Evolutionary conservation across 2,797 vertebrate genomes (phyloP).

Genomic region (Trematomus bernacchii): DNA sequence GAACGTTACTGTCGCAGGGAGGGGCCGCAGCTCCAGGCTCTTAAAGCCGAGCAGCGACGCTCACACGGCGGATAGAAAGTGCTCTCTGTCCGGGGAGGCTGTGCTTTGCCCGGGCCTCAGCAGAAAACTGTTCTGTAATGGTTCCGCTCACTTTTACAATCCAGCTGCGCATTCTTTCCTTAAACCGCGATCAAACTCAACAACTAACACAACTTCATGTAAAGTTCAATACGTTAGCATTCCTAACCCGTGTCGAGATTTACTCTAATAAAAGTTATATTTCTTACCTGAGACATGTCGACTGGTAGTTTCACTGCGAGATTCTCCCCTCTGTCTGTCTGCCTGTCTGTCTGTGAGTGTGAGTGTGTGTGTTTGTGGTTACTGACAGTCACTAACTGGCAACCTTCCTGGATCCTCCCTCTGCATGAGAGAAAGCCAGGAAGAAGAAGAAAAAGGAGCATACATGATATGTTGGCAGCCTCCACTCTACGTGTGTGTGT

Average conservation of each 20-base stretch:
- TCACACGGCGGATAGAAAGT: too few species aligned
- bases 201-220: neutral
- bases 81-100: too few species aligned
- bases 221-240: neutral
- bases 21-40: too few species aligned
- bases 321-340: conserved; percentile 66
- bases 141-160: neutral
- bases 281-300: conserved; percentile 82
- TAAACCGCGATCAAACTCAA: neutral
- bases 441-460: conserved; percentile 40
- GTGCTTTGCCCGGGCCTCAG: too few species aligned
- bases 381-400: conserved; percentile 59
- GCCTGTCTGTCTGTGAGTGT: conserved; percentile 39
- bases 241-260: neutral
- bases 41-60: too few species aligned
- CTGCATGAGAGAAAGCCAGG: conserved; percentile 30
- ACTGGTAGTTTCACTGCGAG: conserved; percentile 38
- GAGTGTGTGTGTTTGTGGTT: too few species aligned
- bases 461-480: neutral
- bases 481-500: too few species aligned
- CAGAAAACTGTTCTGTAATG: too few species aligned
- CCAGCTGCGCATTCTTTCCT: neutral
- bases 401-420: conserved; percentile 81
- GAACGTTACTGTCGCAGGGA: neutral
- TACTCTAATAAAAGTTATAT: rapidly evolving